phyloP scores from a whole-genome alignment of 2,888 invertebrate genomes.

The Pyralis farinalis region DNA sequence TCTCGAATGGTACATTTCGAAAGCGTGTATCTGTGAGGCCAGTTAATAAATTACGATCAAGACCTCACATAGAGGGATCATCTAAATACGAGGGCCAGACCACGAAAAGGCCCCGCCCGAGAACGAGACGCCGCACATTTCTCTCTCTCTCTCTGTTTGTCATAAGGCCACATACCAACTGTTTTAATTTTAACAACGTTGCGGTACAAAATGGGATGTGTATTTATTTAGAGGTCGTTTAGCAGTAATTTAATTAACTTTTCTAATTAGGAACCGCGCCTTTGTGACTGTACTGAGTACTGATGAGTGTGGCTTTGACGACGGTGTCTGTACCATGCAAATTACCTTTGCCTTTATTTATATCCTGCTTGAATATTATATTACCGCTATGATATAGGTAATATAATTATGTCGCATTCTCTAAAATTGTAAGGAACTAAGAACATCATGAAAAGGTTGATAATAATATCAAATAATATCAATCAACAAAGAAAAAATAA shows the following conservation, averaged over 20 bases:
- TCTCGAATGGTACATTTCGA: conserved; percentile 51
- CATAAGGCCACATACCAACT: conserved; percentile 8
- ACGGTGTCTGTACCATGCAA: no score
- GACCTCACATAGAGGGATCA: conserved; percentile 71
- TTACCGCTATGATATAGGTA: no score
- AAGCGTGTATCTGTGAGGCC: conserved; percentile 64
- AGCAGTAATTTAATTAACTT: conserved; percentile 20
- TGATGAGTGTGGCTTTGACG: no score
- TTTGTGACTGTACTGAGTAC: no score
- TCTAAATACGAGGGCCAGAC: conserved; percentile 64
- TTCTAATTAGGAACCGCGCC: conserved; percentile 14
- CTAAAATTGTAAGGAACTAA: no score
- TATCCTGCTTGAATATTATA: no score
- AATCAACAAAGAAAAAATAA: no score
- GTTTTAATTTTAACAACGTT: conserved; percentile 20
- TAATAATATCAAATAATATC: no score
- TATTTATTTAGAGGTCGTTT: conserved; percentile 16
- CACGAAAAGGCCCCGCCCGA: conserved; percentile 56
- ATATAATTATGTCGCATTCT: no score
- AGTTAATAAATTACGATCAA: conserved; percentile 66
- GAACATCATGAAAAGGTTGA: no score
- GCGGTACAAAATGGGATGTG: conserved; percentile 11
- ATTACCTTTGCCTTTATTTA: no score
- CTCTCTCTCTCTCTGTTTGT: conserved; percentile 35
- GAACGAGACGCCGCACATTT: conserved; percentile 20